phyloP scores from a whole-genome alignment of 2,888 invertebrate genomes.

The Erebia ligea region DNA sequence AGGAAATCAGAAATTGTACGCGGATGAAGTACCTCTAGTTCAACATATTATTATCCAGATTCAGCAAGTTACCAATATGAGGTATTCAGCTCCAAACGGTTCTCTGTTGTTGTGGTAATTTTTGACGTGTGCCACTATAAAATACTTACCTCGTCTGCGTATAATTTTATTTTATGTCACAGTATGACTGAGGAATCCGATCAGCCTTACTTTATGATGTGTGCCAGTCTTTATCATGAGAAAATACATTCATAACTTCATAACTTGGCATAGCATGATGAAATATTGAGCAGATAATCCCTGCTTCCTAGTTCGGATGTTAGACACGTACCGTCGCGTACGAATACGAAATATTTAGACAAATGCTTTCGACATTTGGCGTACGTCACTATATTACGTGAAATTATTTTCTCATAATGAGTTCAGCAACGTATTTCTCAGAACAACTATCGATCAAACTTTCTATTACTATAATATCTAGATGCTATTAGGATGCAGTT shows the following conservation, averaged over 20 bases:
- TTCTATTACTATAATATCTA: neutral
- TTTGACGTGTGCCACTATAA: neutral
- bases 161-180: no score
- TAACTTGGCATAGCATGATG: constrained; percentile 15
- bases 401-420: neutral
- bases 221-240: constrained; percentile 16
- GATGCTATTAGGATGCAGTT: no score
- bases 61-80: constrained; percentile 7
- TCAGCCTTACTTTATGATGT: neutral
- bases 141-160: neutral
- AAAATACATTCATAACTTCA: constrained; percentile 2
- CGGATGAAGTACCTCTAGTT: neutral
- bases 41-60: neutral
- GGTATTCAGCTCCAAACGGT: neutral
- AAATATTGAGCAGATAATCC: constrained; percentile 33
- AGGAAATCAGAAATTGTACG: no score
- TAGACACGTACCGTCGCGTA: constrained; percentile 27
- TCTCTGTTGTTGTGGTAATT: neutral
- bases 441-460: neutral
- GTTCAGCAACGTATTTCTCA: neutral
- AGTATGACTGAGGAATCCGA: neutral
- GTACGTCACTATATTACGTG: neutral
- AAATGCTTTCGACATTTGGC: constrained; percentile 32
- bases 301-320: constrained; percentile 26
- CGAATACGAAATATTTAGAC: constrained; percentile 17